A percentile compares a stretch with the other conserved stretches of the same genome.
phyloP scores from a whole-genome alignment of 1,140 invertebrate species.

The Scaptomyza hsui region DNA sequence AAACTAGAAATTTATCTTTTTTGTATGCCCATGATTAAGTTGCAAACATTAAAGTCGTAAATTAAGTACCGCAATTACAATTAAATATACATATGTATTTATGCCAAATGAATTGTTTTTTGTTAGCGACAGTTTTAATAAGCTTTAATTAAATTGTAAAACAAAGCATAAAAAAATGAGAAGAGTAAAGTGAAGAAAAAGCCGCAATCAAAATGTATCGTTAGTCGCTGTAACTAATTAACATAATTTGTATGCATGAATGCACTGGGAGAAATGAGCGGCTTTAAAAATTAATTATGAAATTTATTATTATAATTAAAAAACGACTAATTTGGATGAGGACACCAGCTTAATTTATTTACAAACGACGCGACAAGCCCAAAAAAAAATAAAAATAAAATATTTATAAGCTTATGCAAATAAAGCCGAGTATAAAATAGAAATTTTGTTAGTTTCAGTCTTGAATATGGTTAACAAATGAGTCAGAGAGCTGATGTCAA shows the following conservation, averaged over 20 bases:
- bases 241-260: constrained; percentile 75
- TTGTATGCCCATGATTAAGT: constrained; percentile 30
- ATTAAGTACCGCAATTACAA: constrained; percentile 53
- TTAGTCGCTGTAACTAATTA: constrained; percentile 72
- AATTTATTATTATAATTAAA: constrained; percentile 75
- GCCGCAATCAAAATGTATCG: constrained; percentile 11
- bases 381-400: constrained; percentile 43
- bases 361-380: constrained; percentile 57
- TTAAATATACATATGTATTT: constrained; percentile 65
- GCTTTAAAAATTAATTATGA: constrained; percentile 76
- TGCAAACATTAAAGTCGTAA: constrained; percentile 43
- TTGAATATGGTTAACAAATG: constrained; percentile 10
- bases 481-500: constrained; percentile 51
- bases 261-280: constrained; percentile 41
- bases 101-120: constrained; percentile 36
- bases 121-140: constrained; percentile 66
- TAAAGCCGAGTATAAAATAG: constrained; percentile 42
- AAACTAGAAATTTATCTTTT: constrained; percentile 25
- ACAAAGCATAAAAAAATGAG: constrained; percentile 26
- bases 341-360: constrained; percentile 25
- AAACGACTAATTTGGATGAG: constrained; percentile 56
- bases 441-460: constrained; percentile 41
- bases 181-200: constrained; percentile 48
- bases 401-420: constrained; percentile 40
- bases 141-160: constrained; percentile 68